Evolutionary conservation across 2,797 vertebrate genomes (phyloP).

Genomic region (Champsocephalus esox): DNA sequence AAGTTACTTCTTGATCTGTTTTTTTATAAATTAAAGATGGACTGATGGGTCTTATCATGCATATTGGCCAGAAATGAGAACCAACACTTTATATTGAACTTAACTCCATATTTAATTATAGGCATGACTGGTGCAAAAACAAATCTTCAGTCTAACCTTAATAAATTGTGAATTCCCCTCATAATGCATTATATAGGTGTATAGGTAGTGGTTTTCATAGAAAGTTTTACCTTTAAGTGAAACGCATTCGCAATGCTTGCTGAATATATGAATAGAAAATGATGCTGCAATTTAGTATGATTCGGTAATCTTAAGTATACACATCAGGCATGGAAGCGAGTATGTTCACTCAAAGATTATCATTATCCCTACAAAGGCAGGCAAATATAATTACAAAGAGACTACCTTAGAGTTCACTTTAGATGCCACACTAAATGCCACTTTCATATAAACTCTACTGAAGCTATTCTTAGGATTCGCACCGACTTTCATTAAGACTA

Average conservation of each 20-base stretch:
- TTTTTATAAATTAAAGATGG: no score
- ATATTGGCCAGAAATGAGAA: no score
- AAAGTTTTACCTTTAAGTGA: background rate
- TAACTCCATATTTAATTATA: no score
- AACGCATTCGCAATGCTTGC: background rate
- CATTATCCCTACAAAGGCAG: constrained; percentile 2
- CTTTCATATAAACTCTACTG: background rate
- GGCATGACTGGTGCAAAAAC: no score
- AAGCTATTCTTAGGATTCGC: background rate
- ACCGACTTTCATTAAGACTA: background rate
- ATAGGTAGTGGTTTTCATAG: no score
- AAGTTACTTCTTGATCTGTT: no score
- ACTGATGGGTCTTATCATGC: no score
- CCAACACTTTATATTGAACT: no score
- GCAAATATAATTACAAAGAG: background rate
- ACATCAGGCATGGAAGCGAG: background rate
- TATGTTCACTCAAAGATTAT: constrained; percentile 4
- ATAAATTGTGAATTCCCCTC: no score
- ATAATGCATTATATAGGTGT: no score
- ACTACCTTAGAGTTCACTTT: background rate
- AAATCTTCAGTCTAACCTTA: no score
- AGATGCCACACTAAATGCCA: background rate
- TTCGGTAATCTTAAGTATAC: background rate
- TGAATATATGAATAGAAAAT: background rate
- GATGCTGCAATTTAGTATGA: background rate